Evolutionary conservation across 2,888 invertebrate species (phyloP).

Genomic region (Maniola hyperantus): DNA sequence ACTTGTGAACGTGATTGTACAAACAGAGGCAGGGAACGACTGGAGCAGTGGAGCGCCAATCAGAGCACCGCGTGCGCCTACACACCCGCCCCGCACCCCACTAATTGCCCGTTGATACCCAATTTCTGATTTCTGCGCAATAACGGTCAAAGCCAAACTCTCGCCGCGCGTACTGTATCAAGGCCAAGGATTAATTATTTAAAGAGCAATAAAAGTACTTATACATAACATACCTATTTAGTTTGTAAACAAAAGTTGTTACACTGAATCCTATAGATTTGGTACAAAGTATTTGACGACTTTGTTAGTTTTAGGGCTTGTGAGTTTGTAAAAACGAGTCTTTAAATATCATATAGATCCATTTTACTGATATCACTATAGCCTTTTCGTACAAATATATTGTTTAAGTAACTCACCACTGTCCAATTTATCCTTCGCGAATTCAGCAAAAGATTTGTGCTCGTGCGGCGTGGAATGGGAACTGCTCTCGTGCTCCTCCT

Average conservation of each 20-base stretch:
- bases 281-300: neutral
- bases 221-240: neutral
- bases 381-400: neutral
- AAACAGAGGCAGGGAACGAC: too few species aligned
- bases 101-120: too few species aligned
- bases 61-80: too few species aligned
- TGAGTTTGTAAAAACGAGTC: too few species aligned
- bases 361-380: neutral
- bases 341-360: neutral
- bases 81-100: too few species aligned
- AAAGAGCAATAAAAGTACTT: too few species aligned
- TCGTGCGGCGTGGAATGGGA: conserved; percentile 75
- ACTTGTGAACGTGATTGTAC: too few species aligned
- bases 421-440: conserved; percentile 77
- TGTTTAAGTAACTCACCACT: conserved; percentile 56
- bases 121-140: too few species aligned
- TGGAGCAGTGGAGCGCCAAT: too few species aligned
- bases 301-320: neutral
- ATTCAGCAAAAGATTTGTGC: conserved; percentile 75
- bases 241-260: neutral
- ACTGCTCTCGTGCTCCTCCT: conserved; percentile 72
- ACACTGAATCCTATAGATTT: neutral
- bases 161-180: too few species aligned
- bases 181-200: too few species aligned
- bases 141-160: too few species aligned